Base-by-base conservation (phyloP, 2,113 vertebrate genomes). In the Channa maculata region DNA sequence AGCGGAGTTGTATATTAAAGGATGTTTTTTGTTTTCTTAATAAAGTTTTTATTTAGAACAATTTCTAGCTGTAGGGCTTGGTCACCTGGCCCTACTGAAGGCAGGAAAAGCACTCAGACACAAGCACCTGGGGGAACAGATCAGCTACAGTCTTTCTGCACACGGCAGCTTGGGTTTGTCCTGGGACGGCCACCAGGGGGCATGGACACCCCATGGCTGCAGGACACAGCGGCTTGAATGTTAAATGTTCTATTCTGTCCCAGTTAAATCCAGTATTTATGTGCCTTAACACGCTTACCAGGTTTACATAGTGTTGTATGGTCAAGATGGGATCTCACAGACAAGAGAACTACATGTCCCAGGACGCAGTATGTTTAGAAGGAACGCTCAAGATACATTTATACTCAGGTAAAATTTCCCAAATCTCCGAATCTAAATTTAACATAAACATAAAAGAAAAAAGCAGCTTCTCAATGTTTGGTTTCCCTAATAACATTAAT, bases 381-480 rank as follows among this genome's bases (percentile, higher is more conserved):
- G 89, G 61, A 96, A 96, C 85, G 95, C 95, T 76, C 91, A 92
- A 53, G 90, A 94, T 33, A 95, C 93, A 0, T 96, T 97, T 63
- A 88, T 97, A 55, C 44, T 97, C 41, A 96, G 96, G 96, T 97
- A 91, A 63, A 60, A 8, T 44, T 8, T 6, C 8, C 24, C 24
- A 24, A 41, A 24, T 24, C 24, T 24, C 24, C 24, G 1, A 24
- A 24, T 24, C 24, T 24, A 24, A 24, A 24, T 1, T 24, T 24
- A 24, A 24, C 24, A 24, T 24, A 24, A 24, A 24, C 24, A 24
- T 24, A 24, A 24, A 24, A 24, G 24, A 24, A 24, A 24, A 24
- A 24, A 24, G 1, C 24, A 24, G 24, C 24, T 24, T 24, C 24
- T 24, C 24, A 24, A 24, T 24, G 24, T 24, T 24, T 24, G 24